Percentiles rank a stretch among this genome's conserved stretches.
Evolutionary conservation across 2,888 invertebrate species (phyloP).

Genomic region (Lycocerus yunnanus): DNA sequence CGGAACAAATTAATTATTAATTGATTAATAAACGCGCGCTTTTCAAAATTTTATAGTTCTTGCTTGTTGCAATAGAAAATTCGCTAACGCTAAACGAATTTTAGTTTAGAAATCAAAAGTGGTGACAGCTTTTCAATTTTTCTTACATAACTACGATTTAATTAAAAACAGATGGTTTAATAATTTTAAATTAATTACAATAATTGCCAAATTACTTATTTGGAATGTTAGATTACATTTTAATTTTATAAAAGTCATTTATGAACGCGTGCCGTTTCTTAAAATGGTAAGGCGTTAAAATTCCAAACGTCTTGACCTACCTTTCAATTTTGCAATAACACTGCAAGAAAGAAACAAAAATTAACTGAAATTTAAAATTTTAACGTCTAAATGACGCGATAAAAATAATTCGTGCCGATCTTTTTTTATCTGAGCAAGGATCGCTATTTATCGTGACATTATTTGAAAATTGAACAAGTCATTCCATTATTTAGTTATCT

Average conservation of each 20-base stretch:
- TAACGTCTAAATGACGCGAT: neutral
- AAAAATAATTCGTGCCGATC: neutral
- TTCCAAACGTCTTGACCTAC: conserved; percentile 18
- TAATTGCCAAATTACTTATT: conserved; percentile 3
- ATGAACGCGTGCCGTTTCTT: conserved; percentile 8
- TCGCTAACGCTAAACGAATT: neutral
- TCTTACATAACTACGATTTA: neutral
- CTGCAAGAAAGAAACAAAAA: conserved; percentile 1
- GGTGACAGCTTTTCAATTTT: neutral
- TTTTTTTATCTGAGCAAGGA: neutral
- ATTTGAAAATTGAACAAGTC: conserved; percentile 10
- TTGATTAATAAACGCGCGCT: neutral
- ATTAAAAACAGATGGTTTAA: neutral
- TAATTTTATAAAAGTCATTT: neutral
- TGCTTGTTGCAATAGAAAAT: neutral
- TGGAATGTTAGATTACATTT: neutral
- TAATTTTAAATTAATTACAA: neutral
- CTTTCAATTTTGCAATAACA: conserved; percentile 1
- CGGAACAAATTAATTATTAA: conserved; percentile 12
- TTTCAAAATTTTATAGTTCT: too few species aligned
- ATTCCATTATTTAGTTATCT: conserved; percentile 7
- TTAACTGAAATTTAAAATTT: neutral
- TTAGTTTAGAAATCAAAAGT: neutral
- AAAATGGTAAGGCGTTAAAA: conserved; percentile 21
- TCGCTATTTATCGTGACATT: conserved; percentile 8